These are phyloP conservation scores for Tachina grossa DNA, from an alignment of 2,888 invertebrate genomes.

Conservation along the genomic window DNA sequence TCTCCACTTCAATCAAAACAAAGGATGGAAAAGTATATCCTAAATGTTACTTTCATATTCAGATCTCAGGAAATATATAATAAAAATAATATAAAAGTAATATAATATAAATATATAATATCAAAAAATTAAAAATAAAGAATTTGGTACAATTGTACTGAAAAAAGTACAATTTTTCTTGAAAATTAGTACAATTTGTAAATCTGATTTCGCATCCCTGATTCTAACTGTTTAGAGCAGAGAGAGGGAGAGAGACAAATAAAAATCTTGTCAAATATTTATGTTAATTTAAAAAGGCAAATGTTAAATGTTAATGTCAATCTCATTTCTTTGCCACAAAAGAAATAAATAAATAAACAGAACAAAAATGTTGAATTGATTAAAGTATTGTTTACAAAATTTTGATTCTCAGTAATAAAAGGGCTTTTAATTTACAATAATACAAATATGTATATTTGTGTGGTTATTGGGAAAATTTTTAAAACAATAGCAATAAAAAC, in stretches of 20 bases:
- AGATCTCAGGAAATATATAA: too few species aligned
- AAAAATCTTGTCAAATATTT: conserved; percentile 57
- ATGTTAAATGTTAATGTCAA: conserved; percentile 28
- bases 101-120: too few species aligned
- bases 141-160: too few species aligned
- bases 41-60: too few species aligned
- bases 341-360: conserved; percentile 7
- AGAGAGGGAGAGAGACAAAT: neutral
- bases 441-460: neutral
- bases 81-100: too few species aligned
- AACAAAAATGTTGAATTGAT: conserved; percentile 39
- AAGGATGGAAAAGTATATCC: too few species aligned
- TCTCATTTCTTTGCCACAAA: conserved; percentile 6
- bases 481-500: conserved; percentile 20
- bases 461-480: neutral
- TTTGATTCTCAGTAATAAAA: conserved; percentile 9
- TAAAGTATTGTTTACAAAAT: conserved; percentile 16
- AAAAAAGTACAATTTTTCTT: too few species aligned
- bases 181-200: too few species aligned
- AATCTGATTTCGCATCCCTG: too few species aligned
- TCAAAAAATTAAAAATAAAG: too few species aligned
- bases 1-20: too few species aligned
- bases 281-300: conserved; percentile 53
- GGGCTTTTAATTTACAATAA: neutral
- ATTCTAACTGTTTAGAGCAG: neutral